Evolutionary conservation across 2,797 vertebrate genomes (phyloP).

Genomic region (Prionace glauca): DNA sequence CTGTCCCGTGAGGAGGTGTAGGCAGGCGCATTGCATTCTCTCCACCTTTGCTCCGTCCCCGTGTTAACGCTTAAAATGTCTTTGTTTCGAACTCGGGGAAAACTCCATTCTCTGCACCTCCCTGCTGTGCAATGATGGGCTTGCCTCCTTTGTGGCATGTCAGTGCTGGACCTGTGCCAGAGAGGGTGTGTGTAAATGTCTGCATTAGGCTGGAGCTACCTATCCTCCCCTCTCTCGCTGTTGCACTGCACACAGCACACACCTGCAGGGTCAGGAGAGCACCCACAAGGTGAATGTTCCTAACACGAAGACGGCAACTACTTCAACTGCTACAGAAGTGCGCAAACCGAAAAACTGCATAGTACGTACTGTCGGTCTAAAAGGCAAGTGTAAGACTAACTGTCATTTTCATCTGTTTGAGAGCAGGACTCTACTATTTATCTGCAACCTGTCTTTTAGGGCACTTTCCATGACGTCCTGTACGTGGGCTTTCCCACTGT

Average conservation of each 20-base stretch:
- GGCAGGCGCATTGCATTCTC: not conserved
- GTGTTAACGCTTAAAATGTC: not conserved
- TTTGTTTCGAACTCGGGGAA: not conserved
- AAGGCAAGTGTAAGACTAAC: not conserved
- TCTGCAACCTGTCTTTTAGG: not conserved
- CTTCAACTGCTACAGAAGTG: not conserved
- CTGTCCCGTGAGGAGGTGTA: too few relatives aligned
- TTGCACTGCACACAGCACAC: not conserved
- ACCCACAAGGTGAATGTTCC: not conserved
- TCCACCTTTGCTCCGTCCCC: not conserved
- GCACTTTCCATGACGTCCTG: not conserved
- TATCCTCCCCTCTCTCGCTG: not conserved
- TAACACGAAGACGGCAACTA: not conserved
- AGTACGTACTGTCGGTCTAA: not conserved
- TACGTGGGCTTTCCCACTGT: not conserved
- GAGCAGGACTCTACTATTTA: not conserved
- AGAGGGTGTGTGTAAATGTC: not conserved
- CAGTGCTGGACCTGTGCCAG: not conserved
- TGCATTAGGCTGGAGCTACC: not conserved
- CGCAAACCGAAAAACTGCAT: not conserved
- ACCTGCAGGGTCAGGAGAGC: not conserved
- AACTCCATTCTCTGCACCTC: not conserved
- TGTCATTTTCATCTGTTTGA: not conserved
- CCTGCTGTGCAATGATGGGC: not conserved
- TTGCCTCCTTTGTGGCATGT: not conserved